Evolutionary conservation across 1,140 invertebrate species (phyloP), one percentile per base, ranked within the genome.

Genomic region (Zaprionus gabonicus): DNA sequence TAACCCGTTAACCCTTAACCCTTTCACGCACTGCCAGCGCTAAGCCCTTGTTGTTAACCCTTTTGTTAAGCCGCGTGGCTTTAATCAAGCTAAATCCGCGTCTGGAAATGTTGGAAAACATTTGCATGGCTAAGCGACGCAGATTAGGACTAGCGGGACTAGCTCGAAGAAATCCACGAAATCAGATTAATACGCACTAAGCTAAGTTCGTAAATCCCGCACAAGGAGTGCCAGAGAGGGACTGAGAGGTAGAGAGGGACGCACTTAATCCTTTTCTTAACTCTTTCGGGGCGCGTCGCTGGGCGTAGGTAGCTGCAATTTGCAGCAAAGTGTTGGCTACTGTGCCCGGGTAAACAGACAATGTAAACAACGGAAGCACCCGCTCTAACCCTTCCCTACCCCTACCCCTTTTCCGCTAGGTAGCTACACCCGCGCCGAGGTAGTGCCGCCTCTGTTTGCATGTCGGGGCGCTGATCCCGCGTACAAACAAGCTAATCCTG

Each of bases 401-500:
- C 28, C 17, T 13, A 41, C 23, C 36, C 20, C 82, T 86, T 82
- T 38, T 15, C 58, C 70, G 72, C 70, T 76, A 78, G 68, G 20
- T 23, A 12, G 55, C 28, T 27, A 38, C 28, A 36, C 59, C 38
- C 53, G 20, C 46, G 44, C 55, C 53, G 53, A 55, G 81, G 66
- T 72, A 78, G 31, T 3, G 76, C 46, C 34, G 41, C 71, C 57
- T 58, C 63, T 90, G 86, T 91, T 91, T 91, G 86, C 82, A 81
- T 73, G 80, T 69, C 60, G 44, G 60, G 65, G 86, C 80, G 77
- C 72, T 90, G 86, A 91, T 91, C 86, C 82, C 80, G 71, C 85
- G 76, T 60, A 81, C 86, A 91, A 91, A 91, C 87, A 91, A 76
- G 87, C 87, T 91, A 91, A 91, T 91, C 88, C 87, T 91, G 87